Percentiles rank a stretch among this genome's conserved stretches.
Evolutionary conservation across 1,140 invertebrate species (phyloP).

Genomic region (Drosophila littoralis): DNA sequence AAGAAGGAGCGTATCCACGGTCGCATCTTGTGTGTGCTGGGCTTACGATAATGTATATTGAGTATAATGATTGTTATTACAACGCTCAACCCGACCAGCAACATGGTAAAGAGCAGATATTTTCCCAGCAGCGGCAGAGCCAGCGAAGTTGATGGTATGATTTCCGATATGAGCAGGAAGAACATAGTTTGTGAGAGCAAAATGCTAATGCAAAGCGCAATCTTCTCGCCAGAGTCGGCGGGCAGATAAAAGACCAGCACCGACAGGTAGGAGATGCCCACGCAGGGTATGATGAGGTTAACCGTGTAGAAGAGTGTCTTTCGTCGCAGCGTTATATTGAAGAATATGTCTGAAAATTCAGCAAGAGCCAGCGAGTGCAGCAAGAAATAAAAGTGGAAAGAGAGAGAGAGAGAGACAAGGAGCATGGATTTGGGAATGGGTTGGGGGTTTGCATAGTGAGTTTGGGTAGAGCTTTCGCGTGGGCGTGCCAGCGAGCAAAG

Average conservation of each 20-base stretch:
- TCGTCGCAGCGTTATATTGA: slow-evolving; percentile 97
- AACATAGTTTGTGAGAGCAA: slow-evolving; percentile 99
- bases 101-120: slow-evolving; percentile 99
- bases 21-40: slow-evolving; percentile 98
- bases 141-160: slow-evolving; percentile 99
- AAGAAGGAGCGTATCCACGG: slow-evolving; percentile 96
- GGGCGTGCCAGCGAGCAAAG: slow-evolving; percentile 51
- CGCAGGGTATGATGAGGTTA: slow-evolving; percentile 96
- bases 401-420: neutral
- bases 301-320: slow-evolving; percentile 99
- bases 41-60: slow-evolving; percentile 99
- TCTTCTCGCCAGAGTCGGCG: slow-evolving; percentile 99
- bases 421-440: neutral
- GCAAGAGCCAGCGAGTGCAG: slow-evolving; percentile 50
- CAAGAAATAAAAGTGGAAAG: slow-evolving; percentile 37
- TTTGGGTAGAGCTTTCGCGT: slow-evolving; percentile 81
- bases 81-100: slow-evolving; percentile 97
- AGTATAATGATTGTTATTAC: slow-evolving; percentile 98
- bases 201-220: slow-evolving; percentile 99
- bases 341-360: slow-evolving; percentile 93
- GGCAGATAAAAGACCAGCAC: slow-evolving; percentile 98
- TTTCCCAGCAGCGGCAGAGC: slow-evolving; percentile 98
- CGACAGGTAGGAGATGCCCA: slow-evolving; percentile 96
- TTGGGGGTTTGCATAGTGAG: slow-evolving; percentile 52
- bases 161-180: slow-evolving; percentile 98